Evolutionary conservation across 2,113 vertebrate genomes (phyloP).

Genomic region (Felis chaus): DNA sequence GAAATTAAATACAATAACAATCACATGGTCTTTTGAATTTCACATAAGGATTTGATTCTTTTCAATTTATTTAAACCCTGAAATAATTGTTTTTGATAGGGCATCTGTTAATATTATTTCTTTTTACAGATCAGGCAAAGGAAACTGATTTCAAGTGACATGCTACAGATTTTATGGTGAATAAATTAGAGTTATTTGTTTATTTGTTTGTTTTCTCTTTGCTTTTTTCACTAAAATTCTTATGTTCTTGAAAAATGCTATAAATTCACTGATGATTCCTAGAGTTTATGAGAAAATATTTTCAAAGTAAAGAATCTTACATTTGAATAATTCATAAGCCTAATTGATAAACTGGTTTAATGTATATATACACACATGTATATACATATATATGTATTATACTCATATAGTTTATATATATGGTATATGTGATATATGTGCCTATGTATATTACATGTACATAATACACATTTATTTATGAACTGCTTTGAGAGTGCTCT

Average conservation of each 20-base stretch:
- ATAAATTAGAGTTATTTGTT: neutral
- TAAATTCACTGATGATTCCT: neutral
- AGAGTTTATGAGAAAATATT: neutral
- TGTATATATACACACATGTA: neutral
- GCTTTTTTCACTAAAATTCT: neutral
- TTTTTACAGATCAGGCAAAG: neutral
- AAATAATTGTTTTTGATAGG: neutral
- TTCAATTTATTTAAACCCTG: neutral
- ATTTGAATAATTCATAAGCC: neutral
- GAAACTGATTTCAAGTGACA: neutral
- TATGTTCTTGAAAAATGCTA: neutral
- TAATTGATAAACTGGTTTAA: neutral
- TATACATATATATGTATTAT: neutral
- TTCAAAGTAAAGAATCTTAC: neutral
- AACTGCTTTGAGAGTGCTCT: neutral
- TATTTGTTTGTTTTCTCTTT: neutral
- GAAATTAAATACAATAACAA: neutral
- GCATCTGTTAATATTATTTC: neutral
- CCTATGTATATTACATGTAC: neutral
- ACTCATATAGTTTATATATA: neutral
- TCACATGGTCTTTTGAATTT: neutral
- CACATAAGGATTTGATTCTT: neutral
- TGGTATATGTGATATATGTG: neutral
- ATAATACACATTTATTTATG: neutral
- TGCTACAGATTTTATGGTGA: neutral